Conservation (phyloP, 2,888 invertebrate species). For the Acanthoscelides obtectus region DNA sequence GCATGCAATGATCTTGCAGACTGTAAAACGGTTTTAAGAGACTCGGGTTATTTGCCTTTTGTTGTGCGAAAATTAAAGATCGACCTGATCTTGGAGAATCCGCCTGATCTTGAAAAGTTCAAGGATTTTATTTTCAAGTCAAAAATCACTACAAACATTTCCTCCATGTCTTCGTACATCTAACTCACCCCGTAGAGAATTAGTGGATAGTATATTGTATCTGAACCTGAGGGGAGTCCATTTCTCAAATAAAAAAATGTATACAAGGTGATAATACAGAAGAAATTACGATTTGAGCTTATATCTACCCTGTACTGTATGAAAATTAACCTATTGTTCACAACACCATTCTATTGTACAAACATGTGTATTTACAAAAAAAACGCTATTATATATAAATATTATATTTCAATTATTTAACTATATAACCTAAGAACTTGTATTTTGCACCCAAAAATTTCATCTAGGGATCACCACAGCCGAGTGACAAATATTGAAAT, state of each 20-base stretch:
- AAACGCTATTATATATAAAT: neutral
- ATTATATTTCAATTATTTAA: neutral
- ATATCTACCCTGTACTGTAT: neutral
- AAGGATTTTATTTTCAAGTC: too few relatives aligned
- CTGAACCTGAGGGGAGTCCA: constrained; percentile 24
- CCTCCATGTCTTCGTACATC: neutral
- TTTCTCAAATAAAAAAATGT: constrained; percentile 5
- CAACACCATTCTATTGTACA: neutral
- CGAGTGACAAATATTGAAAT: neutral
- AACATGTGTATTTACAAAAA: neutral
- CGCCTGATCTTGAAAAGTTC: too few relatives aligned
- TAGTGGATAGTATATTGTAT: constrained; percentile 12
- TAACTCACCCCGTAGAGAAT: neutral
- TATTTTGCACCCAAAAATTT: neutral
- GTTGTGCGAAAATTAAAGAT: too few relatives aligned
- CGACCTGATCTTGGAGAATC: too few relatives aligned
- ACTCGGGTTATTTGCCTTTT: too few relatives aligned
- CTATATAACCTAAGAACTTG: neutral
- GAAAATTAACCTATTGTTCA: neutral
- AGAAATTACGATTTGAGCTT: neutral
- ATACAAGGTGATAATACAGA: neutral
- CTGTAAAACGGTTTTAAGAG: too few relatives aligned
- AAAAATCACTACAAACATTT: neutral
- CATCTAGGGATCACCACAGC: neutral
- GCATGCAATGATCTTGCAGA: too few relatives aligned